These are phyloP conservation scores for Ericerus pela DNA, from an alignment of 1,140 invertebrate species.

Conservation along the genomic window DNA sequence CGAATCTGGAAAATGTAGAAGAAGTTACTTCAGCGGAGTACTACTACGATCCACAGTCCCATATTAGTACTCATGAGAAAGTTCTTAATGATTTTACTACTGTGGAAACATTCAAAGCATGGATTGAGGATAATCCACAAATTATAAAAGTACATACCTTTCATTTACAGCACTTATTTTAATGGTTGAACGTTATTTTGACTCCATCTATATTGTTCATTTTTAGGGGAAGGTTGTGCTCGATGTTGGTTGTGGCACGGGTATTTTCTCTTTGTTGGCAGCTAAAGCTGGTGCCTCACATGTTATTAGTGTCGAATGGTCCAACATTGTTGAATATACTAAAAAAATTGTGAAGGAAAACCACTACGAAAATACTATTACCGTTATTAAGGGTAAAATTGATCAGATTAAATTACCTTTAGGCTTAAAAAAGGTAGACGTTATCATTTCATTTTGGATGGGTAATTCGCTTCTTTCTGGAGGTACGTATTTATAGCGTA, in stretches of 20 bases:
- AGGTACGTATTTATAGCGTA: conserved; percentile 52
- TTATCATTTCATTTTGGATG: conserved; percentile 99
- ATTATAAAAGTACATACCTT: not conserved
- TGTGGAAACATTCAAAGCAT: not conserved
- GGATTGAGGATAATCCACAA: not conserved
- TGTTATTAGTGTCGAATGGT: conserved; percentile 87
- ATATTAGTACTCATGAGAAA: not conserved
- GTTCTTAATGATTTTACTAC: not conserved
- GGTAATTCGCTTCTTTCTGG: conserved; percentile 96
- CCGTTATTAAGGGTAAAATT: not conserved
- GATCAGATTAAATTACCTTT: conserved; percentile 34
- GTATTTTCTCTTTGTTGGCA: conserved; percentile 89
- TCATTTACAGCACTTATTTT: not conserved
- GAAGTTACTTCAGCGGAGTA: not conserved
- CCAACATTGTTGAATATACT: conserved; percentile 71
- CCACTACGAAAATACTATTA: conserved; percentile 25
- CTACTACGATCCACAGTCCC: not conserved
- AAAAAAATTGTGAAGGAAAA: conserved; percentile 69
- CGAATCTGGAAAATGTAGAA: not conserved
- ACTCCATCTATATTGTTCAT: conserved; percentile 20
- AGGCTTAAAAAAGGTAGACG: conserved; percentile 71
- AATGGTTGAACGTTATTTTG: not conserved
- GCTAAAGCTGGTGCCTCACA: conserved; percentile 82
- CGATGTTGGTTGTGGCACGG: conserved; percentile 96
- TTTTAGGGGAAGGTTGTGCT: conserved; percentile 68